phyloP scores from a whole-genome alignment of 2,888 invertebrate genomes.

The Xylocampa areola region DNA sequence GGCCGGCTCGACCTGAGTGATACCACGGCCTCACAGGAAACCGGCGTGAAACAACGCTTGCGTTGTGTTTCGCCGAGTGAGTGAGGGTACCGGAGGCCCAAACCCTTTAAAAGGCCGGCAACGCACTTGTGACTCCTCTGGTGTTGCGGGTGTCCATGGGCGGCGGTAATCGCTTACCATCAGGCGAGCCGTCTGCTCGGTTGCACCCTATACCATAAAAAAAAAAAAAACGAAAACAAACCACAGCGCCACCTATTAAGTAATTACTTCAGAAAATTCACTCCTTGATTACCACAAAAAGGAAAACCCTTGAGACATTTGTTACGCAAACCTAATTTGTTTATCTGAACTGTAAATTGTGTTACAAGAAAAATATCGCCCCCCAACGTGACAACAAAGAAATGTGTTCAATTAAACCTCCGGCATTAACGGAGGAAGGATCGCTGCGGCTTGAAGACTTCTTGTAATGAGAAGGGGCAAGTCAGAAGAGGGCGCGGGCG shows the following conservation, averaged over 20 bases:
- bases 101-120: too few relatives aligned
- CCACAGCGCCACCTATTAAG: conserved; percentile 6
- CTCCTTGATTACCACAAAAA: conserved; percentile 12
- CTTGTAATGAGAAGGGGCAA: conserved; percentile 16
- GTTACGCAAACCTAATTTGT: conserved; percentile 48
- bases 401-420: conserved; percentile 83
- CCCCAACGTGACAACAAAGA: conserved; percentile 68
- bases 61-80: too few relatives aligned
- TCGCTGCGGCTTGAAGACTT: conserved; percentile 36
- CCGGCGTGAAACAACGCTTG: too few relatives aligned
- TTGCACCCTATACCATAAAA: too few relatives aligned
- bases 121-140: too few relatives aligned
- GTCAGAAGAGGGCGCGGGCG: background rate
- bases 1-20: too few relatives aligned
- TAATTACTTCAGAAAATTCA: conserved; percentile 13
- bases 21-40: too few relatives aligned
- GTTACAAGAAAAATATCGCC: conserved; percentile 63
- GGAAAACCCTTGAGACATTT: conserved; percentile 30
- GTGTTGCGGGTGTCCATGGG: too few relatives aligned
- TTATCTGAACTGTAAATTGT: conserved; percentile 57
- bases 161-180: too few relatives aligned
- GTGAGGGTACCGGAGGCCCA: too few relatives aligned
- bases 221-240: background rate
- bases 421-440: conserved; percentile 48
- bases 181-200: too few relatives aligned